Evolutionary conservation across 2,888 invertebrate genomes (phyloP).

Genomic region (Acronicta psi): DNA sequence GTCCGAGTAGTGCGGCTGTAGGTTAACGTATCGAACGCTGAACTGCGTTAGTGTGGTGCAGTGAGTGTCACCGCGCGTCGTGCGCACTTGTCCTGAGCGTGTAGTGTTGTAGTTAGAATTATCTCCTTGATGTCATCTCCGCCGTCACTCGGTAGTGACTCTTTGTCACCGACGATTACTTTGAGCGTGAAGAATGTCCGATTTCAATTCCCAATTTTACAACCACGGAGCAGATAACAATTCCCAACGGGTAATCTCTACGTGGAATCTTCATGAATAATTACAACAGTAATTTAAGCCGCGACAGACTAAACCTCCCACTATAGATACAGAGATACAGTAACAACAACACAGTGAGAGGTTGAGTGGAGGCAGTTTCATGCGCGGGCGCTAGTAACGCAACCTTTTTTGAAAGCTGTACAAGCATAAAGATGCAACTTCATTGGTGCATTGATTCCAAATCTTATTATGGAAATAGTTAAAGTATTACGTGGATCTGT

Average conservation of each 20-base stretch:
- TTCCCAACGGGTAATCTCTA: no score
- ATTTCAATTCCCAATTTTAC: no score
- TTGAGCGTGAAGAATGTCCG: slow-evolving; percentile 21
- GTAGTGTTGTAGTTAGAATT: slow-evolving; percentile 70
- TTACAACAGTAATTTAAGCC: no score
- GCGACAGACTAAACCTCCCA: no score
- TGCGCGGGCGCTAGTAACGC: no score
- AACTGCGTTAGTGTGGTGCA: slow-evolving; percentile 5
- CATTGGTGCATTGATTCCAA: slow-evolving; percentile 36
- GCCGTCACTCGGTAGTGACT: slow-evolving; percentile 37
- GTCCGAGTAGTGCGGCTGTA: background rate
- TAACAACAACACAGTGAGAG: no score
- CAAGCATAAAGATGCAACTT: slow-evolving; percentile 33
- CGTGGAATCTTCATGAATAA: no score
- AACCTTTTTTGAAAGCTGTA: slow-evolving; percentile 13
- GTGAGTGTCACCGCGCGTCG: slow-evolving; percentile 11
- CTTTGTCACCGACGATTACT: slow-evolving; percentile 21
- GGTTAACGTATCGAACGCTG: background rate
- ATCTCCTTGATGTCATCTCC: slow-evolving; percentile 45
- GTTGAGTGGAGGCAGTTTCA: no score
- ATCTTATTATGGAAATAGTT: slow-evolving; percentile 24
- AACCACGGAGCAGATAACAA: no score
- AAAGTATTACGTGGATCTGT: slow-evolving; percentile 34
- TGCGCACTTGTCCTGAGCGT: slow-evolving; percentile 57
- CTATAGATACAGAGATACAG: no score